phyloP scores from a whole-genome alignment of 2,888 invertebrate species.

The Neoascia interrupta region DNA sequence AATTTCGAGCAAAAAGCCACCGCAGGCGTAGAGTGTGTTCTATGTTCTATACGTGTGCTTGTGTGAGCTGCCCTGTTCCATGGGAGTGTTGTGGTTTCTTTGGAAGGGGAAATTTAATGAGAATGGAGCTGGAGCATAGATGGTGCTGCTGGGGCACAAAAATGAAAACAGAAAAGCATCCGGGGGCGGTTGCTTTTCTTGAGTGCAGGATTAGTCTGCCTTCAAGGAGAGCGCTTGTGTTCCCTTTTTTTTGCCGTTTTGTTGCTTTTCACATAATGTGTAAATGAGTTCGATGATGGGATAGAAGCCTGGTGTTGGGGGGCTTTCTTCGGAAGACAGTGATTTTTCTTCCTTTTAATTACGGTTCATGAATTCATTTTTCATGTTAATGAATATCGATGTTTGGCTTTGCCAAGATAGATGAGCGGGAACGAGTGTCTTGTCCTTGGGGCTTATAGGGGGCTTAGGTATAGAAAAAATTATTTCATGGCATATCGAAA shows the following conservation, averaged over 20 bases:
- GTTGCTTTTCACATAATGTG: conserved; percentile 25
- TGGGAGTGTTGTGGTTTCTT: conserved; percentile 49
- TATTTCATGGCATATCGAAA: too few relatives aligned
- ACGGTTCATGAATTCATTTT: conserved; percentile 66
- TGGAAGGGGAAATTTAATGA: conserved; percentile 58
- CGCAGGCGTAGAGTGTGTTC: conserved; percentile 47
- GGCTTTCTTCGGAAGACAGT: conserved; percentile 3
- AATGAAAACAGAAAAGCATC: conserved; percentile 44
- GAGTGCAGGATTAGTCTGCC: conserved; percentile 67
- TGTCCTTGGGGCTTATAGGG: conserved; percentile 29
- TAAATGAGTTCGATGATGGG: conserved; percentile 44
- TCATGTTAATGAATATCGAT: conserved; percentile 68
- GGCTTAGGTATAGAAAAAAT: too few relatives aligned
- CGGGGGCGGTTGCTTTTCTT: conserved; percentile 65
- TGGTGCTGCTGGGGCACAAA: conserved; percentile 1
- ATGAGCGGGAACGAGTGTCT: conserved; percentile 49
- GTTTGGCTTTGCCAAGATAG: conserved; percentile 59
- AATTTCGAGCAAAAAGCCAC: conserved; percentile 64
- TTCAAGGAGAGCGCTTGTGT: not conserved
- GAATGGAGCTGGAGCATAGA: conserved; percentile 23
- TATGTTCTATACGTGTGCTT: conserved; percentile 5
- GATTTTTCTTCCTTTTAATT: conserved; percentile 48
- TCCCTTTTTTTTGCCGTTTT: not conserved
- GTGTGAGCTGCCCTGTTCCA: conserved; percentile 16
- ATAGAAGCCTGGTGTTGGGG: not conserved